Percentiles rank a stretch among this genome's conserved stretches.
phyloP scores from a whole-genome alignment of 2,113 vertebrate genomes.

The Oreochromis niloticus region DNA sequence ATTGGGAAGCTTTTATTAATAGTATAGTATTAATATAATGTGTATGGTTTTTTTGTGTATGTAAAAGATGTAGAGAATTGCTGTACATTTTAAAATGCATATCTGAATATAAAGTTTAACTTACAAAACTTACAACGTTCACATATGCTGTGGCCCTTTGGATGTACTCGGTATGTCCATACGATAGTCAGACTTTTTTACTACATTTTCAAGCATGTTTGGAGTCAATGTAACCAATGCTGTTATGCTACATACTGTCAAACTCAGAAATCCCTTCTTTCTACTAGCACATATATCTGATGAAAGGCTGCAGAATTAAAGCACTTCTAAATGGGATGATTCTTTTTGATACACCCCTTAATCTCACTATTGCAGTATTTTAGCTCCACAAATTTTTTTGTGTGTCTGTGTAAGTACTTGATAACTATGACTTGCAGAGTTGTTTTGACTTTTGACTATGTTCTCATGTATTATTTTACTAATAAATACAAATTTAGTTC shows the following conservation, averaged over 20 bases:
- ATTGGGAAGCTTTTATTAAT: background rate
- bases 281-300: background rate
- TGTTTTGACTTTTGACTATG: background rate
- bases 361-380: background rate
- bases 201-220: background rate
- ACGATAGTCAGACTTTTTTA: background rate
- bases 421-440: background rate
- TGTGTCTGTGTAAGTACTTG: background rate
- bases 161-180: background rate
- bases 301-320: background rate
- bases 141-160: background rate
- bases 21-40: background rate
- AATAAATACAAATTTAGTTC: background rate
- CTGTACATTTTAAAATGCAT: background rate
- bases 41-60: background rate
- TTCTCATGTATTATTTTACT: background rate
- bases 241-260: background rate
- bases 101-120: background rate
- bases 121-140: background rate
- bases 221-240: background rate
- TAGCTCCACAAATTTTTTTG: background rate
- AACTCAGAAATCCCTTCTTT: background rate
- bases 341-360: background rate
- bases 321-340: background rate
- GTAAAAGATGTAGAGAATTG: background rate